Percentiles rank a stretch among this genome's conserved stretches.
phyloP scores from a whole-genome alignment of 2,797 vertebrate species.

The Danio aesculapii region DNA sequence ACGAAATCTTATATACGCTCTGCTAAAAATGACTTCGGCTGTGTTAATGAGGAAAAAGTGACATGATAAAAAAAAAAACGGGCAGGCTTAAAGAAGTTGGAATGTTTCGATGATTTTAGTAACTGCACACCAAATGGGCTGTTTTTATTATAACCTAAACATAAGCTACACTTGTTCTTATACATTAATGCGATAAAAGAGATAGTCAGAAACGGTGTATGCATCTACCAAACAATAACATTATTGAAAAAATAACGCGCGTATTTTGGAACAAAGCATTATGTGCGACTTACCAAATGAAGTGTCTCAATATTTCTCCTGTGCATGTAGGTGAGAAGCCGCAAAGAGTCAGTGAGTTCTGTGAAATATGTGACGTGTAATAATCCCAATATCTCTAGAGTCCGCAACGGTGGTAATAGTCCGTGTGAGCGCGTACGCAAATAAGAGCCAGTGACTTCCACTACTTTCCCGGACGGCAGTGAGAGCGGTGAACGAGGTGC shows the following conservation, averaged over 20 bases:
- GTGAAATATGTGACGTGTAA: constrained; percentile 48
- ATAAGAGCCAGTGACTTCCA: neutral
- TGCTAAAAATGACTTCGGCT: neutral
- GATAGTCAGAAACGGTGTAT: neutral
- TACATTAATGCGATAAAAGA: neutral
- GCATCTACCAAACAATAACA: neutral
- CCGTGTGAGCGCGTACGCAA: constrained; percentile 36
- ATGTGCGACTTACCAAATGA: constrained; percentile 75
- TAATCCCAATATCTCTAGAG: constrained; percentile 70
- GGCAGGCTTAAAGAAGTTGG: neutral
- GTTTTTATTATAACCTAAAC: neutral
- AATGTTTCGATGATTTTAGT: neutral
- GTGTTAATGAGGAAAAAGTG: constrained; percentile 1
- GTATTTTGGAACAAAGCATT: neutral
- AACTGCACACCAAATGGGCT: neutral
- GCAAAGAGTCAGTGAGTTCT: constrained; percentile 63
- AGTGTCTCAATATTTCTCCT: constrained; percentile 72
- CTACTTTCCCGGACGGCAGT: neutral
- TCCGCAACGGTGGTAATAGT: constrained; percentile 58
- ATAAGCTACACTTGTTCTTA: neutral
- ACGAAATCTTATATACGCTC: constrained; percentile 64
- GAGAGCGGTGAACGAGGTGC: neutral
- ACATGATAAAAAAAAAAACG: neutral
- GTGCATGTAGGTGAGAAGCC: constrained; percentile 75
- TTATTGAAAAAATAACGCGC: no score